These are phyloP conservation scores for Tricholauxania praeusta DNA, from an alignment of 2,888 invertebrate genomes.

Conservation along the genomic window DNA sequence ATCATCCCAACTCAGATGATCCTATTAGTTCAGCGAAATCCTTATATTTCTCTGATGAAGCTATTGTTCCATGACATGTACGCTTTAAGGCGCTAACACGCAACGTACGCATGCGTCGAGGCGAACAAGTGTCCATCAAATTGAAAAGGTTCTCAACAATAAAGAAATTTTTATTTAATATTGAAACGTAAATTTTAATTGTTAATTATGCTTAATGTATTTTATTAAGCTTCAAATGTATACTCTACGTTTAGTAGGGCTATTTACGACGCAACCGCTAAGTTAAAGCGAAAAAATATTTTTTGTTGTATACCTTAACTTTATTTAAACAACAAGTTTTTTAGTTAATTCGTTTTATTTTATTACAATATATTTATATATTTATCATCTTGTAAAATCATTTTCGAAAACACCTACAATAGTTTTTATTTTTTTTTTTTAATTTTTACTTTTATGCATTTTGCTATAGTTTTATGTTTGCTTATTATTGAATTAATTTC, in stretches of 20 bases:
- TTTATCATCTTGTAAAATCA: constrained; percentile 30
- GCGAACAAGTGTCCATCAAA: constrained; percentile 96
- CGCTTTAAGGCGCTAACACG: constrained; percentile 92
- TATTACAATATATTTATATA: constrained; percentile 30
- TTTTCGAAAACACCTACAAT: constrained; percentile 43
- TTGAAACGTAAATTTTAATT: constrained; percentile 23
- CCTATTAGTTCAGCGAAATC: constrained; percentile 83
- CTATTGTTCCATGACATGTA: constrained; percentile 95
- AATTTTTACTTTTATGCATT: background rate
- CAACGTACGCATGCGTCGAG: constrained; percentile 91
- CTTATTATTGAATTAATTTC: constrained; percentile 31
- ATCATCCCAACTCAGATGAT: constrained; percentile 75
- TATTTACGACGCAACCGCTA: constrained; percentile 4
- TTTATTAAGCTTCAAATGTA: constrained; percentile 19
- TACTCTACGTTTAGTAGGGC: background rate
- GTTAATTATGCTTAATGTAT: constrained; percentile 25
- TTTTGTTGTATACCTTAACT: constrained; percentile 3
- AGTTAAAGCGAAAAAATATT: constrained; percentile 10
- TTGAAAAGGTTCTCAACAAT: constrained; percentile 70
- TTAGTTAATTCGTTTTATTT: constrained; percentile 25
- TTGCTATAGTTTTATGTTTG: constrained; percentile 16
- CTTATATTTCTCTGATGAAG: constrained; percentile 94
- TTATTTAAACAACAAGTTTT: constrained; percentile 34
- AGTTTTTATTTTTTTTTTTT: constrained; percentile 35
- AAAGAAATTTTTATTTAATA: constrained; percentile 20